These are phyloP conservation scores for Epizoanthus ramosus DNA, from an alignment of 92 coral and sea anemone genomes.

Conservation along the genomic window DNA sequence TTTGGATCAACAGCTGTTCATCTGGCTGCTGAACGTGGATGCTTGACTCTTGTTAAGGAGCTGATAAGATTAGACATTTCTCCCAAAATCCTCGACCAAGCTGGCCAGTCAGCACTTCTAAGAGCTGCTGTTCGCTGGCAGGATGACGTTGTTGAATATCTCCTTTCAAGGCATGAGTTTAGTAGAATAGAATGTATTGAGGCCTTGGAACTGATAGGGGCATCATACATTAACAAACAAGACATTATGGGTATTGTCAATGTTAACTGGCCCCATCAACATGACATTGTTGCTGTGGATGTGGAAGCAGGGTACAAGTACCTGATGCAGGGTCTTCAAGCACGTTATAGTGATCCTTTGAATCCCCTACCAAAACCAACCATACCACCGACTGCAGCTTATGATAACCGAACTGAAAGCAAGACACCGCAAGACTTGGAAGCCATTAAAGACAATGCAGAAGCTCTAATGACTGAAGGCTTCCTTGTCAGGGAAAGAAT, in stretches of 20 bases:
- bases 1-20: slow-evolving; percentile 56
- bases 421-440: slow-evolving; percentile 45
- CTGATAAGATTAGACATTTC: slow-evolving; percentile 35
- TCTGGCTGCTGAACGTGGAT: slow-evolving; percentile 60
- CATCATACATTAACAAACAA: slow-evolving; percentile 47
- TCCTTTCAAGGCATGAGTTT: slow-evolving; percentile 50
- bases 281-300: slow-evolving; percentile 47
- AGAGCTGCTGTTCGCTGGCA: slow-evolving; percentile 54
- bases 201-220: slow-evolving; percentile 63
- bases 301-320: slow-evolving; percentile 42
- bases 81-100: slow-evolving; percentile 28
- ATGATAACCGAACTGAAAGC: slow-evolving; percentile 46
- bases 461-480: slow-evolving; percentile 54
- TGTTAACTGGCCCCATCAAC: slow-evolving; percentile 46
- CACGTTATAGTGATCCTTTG: slow-evolving; percentile 33
- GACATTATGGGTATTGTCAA: slow-evolving; percentile 53
- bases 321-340: slow-evolving; percentile 51
- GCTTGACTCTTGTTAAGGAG: slow-evolving; percentile 53
- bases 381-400: slow-evolving; percentile 24
- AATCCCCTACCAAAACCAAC: slow-evolving; percentile 3
- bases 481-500: slow-evolving; percentile 57
- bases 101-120: slow-evolving; percentile 48
- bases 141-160: slow-evolving; percentile 52
- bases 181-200: slow-evolving; percentile 45
- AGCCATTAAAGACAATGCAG: slow-evolving; percentile 32